A percentile compares a stretch with the other conserved stretches of the same genome.
Conservation (phyloP, 2,113 vertebrate genomes). For the Colaptes auratus region DNA sequence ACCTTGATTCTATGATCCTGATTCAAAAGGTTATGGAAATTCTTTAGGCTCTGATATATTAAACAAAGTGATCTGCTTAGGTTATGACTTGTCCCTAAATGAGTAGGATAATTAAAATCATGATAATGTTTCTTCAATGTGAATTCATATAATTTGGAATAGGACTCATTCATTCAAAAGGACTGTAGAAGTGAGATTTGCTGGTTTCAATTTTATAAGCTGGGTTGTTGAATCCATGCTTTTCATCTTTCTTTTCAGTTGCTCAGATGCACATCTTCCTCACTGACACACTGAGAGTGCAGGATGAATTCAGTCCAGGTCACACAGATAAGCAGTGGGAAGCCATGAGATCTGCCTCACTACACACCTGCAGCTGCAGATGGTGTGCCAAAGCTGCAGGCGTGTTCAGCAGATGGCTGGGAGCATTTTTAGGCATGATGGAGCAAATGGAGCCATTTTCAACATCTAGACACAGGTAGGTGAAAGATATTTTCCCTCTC, state of each 20-base stretch:
- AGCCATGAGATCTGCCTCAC: not conserved
- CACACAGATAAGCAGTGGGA: fast-evolving
- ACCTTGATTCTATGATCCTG: not conserved
- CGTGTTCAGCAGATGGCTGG: not conserved
- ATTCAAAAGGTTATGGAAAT: not conserved
- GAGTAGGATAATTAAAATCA: not conserved
- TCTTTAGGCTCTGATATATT: not conserved
- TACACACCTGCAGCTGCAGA: not conserved
- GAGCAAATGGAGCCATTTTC: not conserved
- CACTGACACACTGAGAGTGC: not conserved
- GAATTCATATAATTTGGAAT: not conserved
- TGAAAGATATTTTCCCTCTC: not conserved
- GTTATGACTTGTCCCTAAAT: not conserved
- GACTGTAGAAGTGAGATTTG: not conserved
- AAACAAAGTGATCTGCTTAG: not conserved
- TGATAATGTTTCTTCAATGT: not conserved
- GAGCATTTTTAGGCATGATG: not conserved
- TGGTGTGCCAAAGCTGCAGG: not conserved
- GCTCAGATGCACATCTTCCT: not conserved
- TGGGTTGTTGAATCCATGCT: not conserved
- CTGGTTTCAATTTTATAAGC: not conserved
- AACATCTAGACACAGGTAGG: not conserved
- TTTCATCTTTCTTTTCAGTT: not conserved
- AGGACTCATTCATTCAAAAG: not conserved
- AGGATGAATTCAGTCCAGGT: not conserved